Base-by-base conservation (phyloP, 2,113 vertebrate species). In the Stomatorhinus ivindoensis region DNA sequence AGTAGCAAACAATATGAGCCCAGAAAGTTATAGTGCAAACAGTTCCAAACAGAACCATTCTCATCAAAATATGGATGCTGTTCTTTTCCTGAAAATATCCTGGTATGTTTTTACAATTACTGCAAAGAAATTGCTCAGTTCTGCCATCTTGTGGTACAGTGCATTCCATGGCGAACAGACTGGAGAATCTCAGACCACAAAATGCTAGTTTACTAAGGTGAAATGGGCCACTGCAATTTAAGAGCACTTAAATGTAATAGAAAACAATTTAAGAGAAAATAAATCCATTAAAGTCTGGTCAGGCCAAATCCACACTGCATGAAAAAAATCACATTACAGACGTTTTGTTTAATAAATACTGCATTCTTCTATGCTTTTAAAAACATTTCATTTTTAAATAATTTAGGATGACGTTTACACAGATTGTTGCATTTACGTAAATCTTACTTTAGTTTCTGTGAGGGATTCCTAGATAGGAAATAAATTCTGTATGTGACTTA, bases 141-240 rank as follows among this genome's bases (percentile, higher is more conserved):
- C 27, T 53, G 85, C 85, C 85, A 87, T 42, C 85, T 87, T 31
- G 85, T 87, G 85, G 85, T 87, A 10, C 3, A 53, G 50, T 84
- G 8, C 24, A 84, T 46, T 73, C 65, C 65, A 73, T 15, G 4
- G 35, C 17, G 6, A 84, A 84, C 39, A 84, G 39, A 39, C 13
- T 35, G 35, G 15, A 76, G 35, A 76, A 17, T 76, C 31, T 76
- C 35, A 76, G 73, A 76, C 31, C 13, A 76, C 15, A 42, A 39
- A 76, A 76, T 1, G 27, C 65, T 73, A 35, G 27, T 76, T 76
- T 6, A 76, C 13, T 76, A 76, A 2, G 73, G 15, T 76, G 73
- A 76, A 76, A 76, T 19, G 13, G 35, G 35, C 10, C n/a, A 39
- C 35, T 39, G n/a, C 35, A 19, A 76, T 76, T 76, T 39, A 76